Base-by-base conservation (phyloP, 2,888 invertebrate genomes). In the Sinohyriopsis cumingii region DNA sequence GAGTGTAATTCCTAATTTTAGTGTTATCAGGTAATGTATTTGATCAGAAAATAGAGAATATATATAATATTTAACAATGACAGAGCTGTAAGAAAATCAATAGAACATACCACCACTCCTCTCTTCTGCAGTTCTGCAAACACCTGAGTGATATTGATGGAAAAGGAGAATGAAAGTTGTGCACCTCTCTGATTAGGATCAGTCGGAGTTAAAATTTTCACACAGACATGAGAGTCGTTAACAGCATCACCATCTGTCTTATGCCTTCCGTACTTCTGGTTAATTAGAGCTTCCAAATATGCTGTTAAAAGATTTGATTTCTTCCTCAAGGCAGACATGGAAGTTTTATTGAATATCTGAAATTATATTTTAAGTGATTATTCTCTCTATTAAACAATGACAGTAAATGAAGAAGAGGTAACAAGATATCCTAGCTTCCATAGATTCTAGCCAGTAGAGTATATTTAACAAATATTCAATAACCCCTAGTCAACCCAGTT, bases 291-390 rank as follows among this genome's bases (percentile, higher is more conserved):
- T 83, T 93, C 92, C 66, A 93, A 80, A 79, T 92, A 93, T 1
- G 91, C 92, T 3, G 93, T 93, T 62, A 93, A 83, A 54, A 92
- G 86, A 66, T 85, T 84, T 25, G 92, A 92, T 78, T 92, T 92
- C 45, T 75, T 76, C 3, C 89, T 79, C 18, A 91, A 77, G 56
- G 90, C 88, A 22, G 89, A 84, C 82, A 92, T 88, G 2, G 86
- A 84, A 0, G 91, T 91, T 78, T 91, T 88, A 28, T 89, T 88
- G 76, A 91, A 92, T 12, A 92, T 87, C 92, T 92, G 76, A 25
- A 73, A 73, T 24, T 28, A 68, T 59, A 25, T n/a, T 45, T 45
- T 12, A 45, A 12, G 3, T 45, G 45, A 45, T 45, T 12, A 45
- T 45, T 45, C 4, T 3, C n/a, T 33, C n/a, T 60, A 28, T 55